Evolutionary conservation across 2,113 vertebrate genomes (phyloP), one percentile per base, ranked within the genome.

Genomic region (Phodopus roborovskii): DNA sequence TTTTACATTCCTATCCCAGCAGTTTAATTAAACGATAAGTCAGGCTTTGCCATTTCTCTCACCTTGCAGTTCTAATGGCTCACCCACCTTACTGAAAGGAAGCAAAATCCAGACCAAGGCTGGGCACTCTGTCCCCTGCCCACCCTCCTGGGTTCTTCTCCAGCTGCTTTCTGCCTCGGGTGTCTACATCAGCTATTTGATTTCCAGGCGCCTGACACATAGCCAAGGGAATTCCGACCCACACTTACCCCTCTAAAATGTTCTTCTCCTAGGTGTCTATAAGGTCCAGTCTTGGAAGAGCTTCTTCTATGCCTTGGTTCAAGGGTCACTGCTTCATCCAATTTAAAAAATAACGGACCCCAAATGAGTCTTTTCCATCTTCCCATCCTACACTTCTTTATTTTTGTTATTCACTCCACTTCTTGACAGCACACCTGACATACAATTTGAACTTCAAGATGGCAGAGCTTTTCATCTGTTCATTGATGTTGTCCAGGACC

Each of bases 1-100:
- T 94, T 92, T 94, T 95, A 91, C 77, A 92, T 77, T 95, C 82
- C 66, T 77, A 84, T 79, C 74, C 78, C 77, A 70, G 88, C 84
- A 86, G 60, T 89, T 95, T 95, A 96, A 97, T 95, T 96, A 97
- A 95, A 88, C 66, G 42, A 9, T 95, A 97, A 97, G 92, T 95
- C 96, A 94, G 84, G 53, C 64, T 70, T 74, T 82, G 66, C 58
- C 91, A 78, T 42, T 64, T 62, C 82, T 92, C 82, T 56, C n/a
- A 39, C 68, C 88, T 70, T 22, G 30, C 1, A 30, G 30, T 71
- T 56, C 71, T 64, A 45, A 2, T 2, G 24, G 56, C 70, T 92
- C 19, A 68, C 33, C 33, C 39, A 68, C 36, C 81, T 70, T 28
- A 3, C 9, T 19, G 28, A 30, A 58, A 81, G 30, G 73, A 87